These are phyloP conservation scores for Tapera naevia DNA, from an alignment of 2,797 vertebrate species.

Conservation along the genomic window DNA sequence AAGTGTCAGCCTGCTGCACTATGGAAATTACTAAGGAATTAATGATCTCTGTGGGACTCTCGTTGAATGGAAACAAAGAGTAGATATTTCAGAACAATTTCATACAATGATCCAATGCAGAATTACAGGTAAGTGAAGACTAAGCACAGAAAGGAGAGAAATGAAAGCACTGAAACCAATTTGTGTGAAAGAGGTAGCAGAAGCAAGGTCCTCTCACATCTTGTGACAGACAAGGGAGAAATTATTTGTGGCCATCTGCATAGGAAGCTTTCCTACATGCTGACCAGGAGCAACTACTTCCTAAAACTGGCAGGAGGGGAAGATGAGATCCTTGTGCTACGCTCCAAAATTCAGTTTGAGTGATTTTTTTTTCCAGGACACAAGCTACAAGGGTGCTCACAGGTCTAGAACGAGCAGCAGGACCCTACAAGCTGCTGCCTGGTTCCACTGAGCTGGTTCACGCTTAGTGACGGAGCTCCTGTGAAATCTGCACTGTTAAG, in stretches of 20 bases:
- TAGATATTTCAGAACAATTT: neutral
- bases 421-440: neutral
- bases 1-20: neutral
- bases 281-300: neutral
- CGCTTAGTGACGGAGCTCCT: neutral
- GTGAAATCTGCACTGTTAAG: neutral
- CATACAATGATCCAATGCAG: neutral
- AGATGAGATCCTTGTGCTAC: neutral
- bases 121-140: neutral
- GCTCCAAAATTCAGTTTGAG: neutral
- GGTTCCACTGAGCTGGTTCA: neutral
- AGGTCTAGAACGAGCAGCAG: neutral
- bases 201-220: neutral
- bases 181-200: neutral
- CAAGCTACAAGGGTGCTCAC: accelerated
- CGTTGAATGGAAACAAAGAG: neutral
- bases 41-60: neutral
- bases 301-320: neutral
- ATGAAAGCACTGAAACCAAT: neutral
- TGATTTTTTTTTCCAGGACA: neutral
- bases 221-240: neutral
- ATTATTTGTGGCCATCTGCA: neutral
- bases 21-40: neutral
- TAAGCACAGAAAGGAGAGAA: neutral
- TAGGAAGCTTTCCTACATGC: neutral